These are phyloP conservation scores for Euglossa dilemma DNA, from an alignment of 1,140 invertebrate genomes.

Conservation along the genomic window DNA sequence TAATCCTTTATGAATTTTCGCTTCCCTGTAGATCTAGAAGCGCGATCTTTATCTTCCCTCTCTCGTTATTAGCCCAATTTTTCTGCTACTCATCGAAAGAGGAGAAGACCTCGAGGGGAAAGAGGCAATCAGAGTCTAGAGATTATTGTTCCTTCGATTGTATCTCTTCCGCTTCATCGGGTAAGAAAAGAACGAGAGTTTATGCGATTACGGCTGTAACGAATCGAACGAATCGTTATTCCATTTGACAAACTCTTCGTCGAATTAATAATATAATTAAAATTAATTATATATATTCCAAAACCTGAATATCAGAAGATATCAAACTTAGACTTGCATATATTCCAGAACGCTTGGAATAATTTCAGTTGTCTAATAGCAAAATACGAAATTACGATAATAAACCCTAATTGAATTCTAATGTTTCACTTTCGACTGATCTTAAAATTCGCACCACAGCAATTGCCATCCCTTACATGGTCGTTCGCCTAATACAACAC, in stretches of 20 bases:
- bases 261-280: too few relatives aligned
- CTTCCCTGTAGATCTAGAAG: not conserved
- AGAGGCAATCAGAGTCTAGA: not conserved
- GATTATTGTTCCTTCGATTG: slow-evolving; percentile 4
- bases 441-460: too few relatives aligned
- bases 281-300: too few relatives aligned
- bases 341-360: too few relatives aligned
- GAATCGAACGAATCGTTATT: not conserved
- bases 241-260: too few relatives aligned
- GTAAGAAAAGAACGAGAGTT: not conserved
- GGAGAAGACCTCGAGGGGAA: not conserved
- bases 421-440: too few relatives aligned
- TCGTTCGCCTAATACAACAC: too few relatives aligned
- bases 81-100: too few relatives aligned
- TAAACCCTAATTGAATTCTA: too few relatives aligned
- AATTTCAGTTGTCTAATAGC: too few relatives aligned
- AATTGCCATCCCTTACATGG: too few relatives aligned
- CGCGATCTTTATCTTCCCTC: not conserved
- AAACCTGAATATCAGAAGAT: not conserved
- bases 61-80: not conserved
- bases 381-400: too few relatives aligned
- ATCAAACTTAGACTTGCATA: not conserved
- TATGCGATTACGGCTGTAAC: not conserved
- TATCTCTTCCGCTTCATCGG: not conserved
- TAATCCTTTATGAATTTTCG: not conserved